Base-by-base conservation (phyloP, 1,140 invertebrate genomes). In the Druon quercuslanigerum region DNA sequence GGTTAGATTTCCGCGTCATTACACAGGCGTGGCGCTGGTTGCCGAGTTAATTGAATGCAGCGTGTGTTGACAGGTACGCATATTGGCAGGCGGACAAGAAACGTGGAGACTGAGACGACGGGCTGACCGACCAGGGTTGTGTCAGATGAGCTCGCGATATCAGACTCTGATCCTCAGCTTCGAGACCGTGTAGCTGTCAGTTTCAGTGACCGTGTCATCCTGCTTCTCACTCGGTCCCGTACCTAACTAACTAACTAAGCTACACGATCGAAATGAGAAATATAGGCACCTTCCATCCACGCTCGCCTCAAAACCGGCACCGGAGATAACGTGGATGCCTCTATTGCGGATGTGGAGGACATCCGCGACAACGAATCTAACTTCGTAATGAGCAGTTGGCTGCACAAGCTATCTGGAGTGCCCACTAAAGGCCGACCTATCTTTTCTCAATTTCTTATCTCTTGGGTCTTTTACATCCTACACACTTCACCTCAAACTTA, bases 151-250 rank as follows among this genome's bases (percentile, higher is more conserved):
- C 84, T 88, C 77, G 87, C 88, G 89, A 91, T 91, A 91, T 88
- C 87, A 82, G 79, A 71, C 75, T 81, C 82, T 80, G 86, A 81
- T 84, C 85, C 86, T 79, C 79, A 84, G 80, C 80, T 85, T 83
- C 85, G 81, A 88, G 89, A 85, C 84, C 90, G 84, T 91, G 90
- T 91, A 91, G 89, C 90, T 91, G 90, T 91, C 90, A 91, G 90
- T 90, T 90, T 90, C 87, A 86, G 86, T 89, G 88, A 90, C 86
- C 86, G 89, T 89, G 89, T 91, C 90, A 89, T 89, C 85, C 84
- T 81, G 86, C 80, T 78, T 80, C 71, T 80, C 79, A 82, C 79
- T 82, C 80, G 80, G 79, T 74, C 75, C 79, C 76, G 78, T 78
- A 5, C 60, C 14, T 82, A 78, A 78, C 81, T 81, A 81, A 85